These are phyloP conservation scores for Hemibagrus wyckioides DNA, from an alignment of 2,113 vertebrate species.

Conservation along the genomic window DNA sequence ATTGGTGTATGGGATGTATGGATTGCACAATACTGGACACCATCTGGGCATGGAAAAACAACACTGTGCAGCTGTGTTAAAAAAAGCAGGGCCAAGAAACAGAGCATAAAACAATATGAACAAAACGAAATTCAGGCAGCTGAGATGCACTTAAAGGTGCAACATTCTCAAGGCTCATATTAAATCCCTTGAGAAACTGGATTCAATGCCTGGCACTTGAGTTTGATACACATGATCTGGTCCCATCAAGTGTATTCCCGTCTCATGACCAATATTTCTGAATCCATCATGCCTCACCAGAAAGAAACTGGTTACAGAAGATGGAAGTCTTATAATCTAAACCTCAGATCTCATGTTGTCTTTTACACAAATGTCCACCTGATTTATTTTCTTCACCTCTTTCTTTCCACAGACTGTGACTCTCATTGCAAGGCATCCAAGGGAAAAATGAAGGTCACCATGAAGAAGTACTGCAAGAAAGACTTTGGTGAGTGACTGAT, in stretches of 20 bases:
- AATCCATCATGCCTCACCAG: neutral
- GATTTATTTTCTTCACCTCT: conserved; percentile 46
- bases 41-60: neutral
- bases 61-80: neutral
- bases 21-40: neutral
- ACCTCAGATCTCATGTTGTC: neutral
- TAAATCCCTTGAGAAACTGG: neutral
- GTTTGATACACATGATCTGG: neutral
- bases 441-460: conserved; percentile 98
- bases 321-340: neutral
- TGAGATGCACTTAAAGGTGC: neutral
- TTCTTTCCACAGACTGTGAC: conserved; percentile 83
- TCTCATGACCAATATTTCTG: neutral
- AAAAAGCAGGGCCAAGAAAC: neutral
- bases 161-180: neutral
- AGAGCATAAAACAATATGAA: neutral
- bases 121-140: neutral
- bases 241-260: neutral
- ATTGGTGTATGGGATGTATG: neutral
- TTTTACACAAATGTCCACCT: neutral
- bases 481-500: conserved; percentile 88
- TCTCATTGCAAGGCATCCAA: conserved; percentile 98
- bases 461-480: conserved; percentile 99
- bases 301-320: neutral
- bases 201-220: neutral